phyloP scores from a whole-genome alignment of 2,113 vertebrate genomes.

The Odontesthes bonariensis region DNA sequence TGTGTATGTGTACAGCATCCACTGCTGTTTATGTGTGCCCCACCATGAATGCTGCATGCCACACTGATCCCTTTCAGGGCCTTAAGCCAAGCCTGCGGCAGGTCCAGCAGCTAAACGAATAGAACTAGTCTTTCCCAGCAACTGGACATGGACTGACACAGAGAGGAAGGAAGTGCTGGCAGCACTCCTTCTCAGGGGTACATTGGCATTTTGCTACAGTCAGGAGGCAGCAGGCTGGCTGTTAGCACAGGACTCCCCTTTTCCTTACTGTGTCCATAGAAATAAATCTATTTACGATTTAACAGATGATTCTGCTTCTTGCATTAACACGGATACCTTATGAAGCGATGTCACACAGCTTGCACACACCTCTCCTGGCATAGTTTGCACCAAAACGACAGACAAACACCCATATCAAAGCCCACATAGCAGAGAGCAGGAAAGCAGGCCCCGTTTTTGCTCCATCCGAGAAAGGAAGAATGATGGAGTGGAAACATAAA shows the following conservation, averaged over 20 bases:
- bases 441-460: constrained; percentile 48
- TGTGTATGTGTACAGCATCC: constrained; percentile 18
- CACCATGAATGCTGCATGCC: constrained; percentile 32
- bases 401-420: constrained; percentile 21
- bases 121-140: constrained; percentile 50
- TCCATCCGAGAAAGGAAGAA: constrained; percentile 35
- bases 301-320: constrained; percentile 18
- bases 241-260: constrained; percentile 45
- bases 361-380: constrained; percentile 29
- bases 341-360: constrained; percentile 18
- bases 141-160: constrained; percentile 51
- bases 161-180: constrained; percentile 52
- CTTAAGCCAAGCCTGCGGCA: constrained; percentile 70
- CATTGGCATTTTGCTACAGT: constrained; percentile 57
- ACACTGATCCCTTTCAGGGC: constrained; percentile 69
- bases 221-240: constrained; percentile 55
- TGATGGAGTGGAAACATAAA: constrained; percentile 72
- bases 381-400: constrained; percentile 13
- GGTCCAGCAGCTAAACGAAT: constrained; percentile 67
- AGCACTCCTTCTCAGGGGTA: constrained; percentile 45
- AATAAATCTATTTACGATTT: constrained; percentile 22
- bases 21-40: constrained; percentile 25
- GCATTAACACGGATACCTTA: constrained; percentile 25
- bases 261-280: constrained; percentile 18
- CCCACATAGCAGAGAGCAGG: constrained; percentile 37